phyloP scores from a whole-genome alignment of 2,888 invertebrate genomes.

The Ypsolopha scabrella region DNA sequence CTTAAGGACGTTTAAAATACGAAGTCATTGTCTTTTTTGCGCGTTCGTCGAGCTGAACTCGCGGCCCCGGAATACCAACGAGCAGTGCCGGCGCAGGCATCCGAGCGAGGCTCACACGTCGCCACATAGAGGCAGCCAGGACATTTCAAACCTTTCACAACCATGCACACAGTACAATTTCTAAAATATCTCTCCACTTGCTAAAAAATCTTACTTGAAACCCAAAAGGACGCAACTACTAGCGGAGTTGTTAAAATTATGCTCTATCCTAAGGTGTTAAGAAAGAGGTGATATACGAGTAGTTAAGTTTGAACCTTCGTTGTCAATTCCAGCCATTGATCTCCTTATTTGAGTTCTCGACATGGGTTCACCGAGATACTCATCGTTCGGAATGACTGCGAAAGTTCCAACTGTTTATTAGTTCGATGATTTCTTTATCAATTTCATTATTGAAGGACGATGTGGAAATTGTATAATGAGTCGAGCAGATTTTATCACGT shows the following conservation, averaged over 20 bases:
- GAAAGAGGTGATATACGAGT: not conserved
- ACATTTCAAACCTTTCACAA: not conserved
- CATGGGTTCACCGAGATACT: constrained; percentile 21
- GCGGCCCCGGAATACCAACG: constrained; percentile 52
- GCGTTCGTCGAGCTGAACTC: constrained; percentile 42
- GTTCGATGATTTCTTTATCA: constrained; percentile 38
- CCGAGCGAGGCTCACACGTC: not conserved
- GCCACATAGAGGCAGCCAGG: not conserved
- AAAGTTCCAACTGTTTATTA: constrained; percentile 15
- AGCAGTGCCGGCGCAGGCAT: constrained; percentile 19
- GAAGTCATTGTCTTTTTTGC: constrained; percentile 63
- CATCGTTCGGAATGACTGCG: constrained; percentile 23
- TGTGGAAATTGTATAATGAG: constrained; percentile 5
- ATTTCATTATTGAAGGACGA: constrained; percentile 15
- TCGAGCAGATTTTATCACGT: constrained; percentile 17
- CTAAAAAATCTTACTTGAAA: no score
- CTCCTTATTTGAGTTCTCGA: constrained; percentile 9
- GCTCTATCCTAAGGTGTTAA: no score
- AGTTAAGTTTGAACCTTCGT: not conserved
- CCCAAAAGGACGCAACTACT: no score
- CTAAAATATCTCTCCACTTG: not conserved
- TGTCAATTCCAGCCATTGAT: not conserved
- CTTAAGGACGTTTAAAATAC: constrained; percentile 61
- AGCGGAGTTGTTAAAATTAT: no score
- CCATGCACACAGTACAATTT: not conserved